Evolutionary conservation across 2,113 vertebrate species (phyloP).

Genomic region (Channa argus): DNA sequence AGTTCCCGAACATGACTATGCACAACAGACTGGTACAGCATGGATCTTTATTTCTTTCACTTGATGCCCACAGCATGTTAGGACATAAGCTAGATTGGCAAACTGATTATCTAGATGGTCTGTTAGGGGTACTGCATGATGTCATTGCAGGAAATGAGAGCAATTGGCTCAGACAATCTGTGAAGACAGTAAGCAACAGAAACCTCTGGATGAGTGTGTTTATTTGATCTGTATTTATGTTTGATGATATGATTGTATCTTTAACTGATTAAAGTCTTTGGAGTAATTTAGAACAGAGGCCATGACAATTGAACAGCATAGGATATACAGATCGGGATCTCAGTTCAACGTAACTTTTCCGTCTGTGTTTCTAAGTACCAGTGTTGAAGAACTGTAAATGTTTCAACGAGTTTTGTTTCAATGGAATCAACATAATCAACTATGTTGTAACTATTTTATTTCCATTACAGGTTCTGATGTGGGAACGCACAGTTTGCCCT

Average conservation of each 20-base stretch:
- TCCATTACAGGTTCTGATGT: constrained; percentile 20
- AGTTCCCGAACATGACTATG: not conserved
- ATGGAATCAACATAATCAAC: not conserved
- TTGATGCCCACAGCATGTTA: not conserved
- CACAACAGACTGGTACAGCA: constrained; percentile 30
- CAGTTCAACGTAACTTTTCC: too few relatives aligned
- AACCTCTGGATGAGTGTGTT: not conserved
- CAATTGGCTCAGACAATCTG: not conserved
- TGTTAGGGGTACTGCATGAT: not conserved
- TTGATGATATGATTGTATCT: not conserved
- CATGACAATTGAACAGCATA: not conserved
- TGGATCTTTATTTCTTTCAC: not conserved
- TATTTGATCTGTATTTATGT: not conserved
- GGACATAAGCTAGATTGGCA: not conserved
- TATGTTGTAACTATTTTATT: not conserved
- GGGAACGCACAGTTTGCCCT: constrained; percentile 32
- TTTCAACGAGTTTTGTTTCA: too few relatives aligned
- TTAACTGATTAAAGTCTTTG: not conserved
- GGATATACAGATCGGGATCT: too few relatives aligned
- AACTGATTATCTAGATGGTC: not conserved
- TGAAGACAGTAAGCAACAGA: not conserved
- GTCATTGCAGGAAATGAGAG: not conserved
- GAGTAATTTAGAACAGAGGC: not conserved
- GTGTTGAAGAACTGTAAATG: too few relatives aligned
- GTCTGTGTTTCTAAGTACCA: too few relatives aligned